Base-by-base conservation (phyloP, 2,888 invertebrate species). In the Cerastis leucographa region DNA sequence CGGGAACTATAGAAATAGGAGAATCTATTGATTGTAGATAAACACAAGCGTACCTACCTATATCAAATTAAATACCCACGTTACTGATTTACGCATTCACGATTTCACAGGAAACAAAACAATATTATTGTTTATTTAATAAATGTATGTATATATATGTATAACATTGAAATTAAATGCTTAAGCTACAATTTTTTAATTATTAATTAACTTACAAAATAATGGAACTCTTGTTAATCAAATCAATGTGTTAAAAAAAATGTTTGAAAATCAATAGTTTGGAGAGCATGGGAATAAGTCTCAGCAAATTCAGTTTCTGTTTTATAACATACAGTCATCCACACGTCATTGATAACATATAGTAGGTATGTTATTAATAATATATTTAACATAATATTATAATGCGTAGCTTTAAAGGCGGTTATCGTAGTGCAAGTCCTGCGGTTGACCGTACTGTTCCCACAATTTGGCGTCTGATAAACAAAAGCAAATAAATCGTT, bases 81-180 rank as follows among this genome's bases (percentile, higher is more conserved):
- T 51, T 25, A 22, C 44, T 65, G 40, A 74, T 69, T 66, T 65
- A 80, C n/a, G 54, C 40, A 70, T 76, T 12, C 19, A 46, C 29
- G 11, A 35, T 35, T 35, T 35, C 35, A 35, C 35, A 35, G 29
- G 19, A 40, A 54, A 65, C 22, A 29, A 66, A 70, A 46, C 75
- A 75, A 75, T 75, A 42, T 22, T 29, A 68, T 73, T 71, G 66
- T 83, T 71, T 66, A 75, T 67, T 40, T 49, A 49, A 71, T 67
- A 71, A 29, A 70, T n/a, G 35, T 35, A 35, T 35, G 35, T 35
- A n/a, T n/a, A n/a, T n/a, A n/a, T n/a, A n/a, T 42, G 40, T n/a
- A 19, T 8, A 14, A 35, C 22, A 51, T 51, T 69, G 40, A 46
- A 9, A 59, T 59, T 66, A 25, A 67, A 67, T 71, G 68, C 61